Evolutionary conservation across 2,888 invertebrate species (phyloP), one percentile per base, ranked within the genome.

Genomic region (Tenthredo distinguenda): DNA sequence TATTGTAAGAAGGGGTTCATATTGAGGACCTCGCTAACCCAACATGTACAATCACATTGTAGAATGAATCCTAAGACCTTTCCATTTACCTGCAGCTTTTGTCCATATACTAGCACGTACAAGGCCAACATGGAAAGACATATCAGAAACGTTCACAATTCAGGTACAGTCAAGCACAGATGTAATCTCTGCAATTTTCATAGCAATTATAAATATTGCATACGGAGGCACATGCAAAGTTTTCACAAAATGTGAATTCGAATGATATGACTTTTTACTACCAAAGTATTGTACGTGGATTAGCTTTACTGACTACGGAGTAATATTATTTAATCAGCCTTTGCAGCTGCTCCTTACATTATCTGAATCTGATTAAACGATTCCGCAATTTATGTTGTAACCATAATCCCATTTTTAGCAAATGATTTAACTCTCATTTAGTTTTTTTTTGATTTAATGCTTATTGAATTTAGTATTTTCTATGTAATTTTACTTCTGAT

Each of bases 201-300:
- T n/a, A 93, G 93, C 87, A 92, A 91, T 86, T 93, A 93, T 47
- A 91, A 91, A 0, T 92, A 90, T 50, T 93, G 93, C 85, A 91
- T 93, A n/a, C 86, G 91, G 62, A 89, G 93, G 71, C 93, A 93
- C 84, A 90, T 92, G 88, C 91, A 88, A 82, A 91, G 91, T 2
- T 92, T 92, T 43, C 92, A 93, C 85, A 82, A 82, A 2, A 74
- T 84, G 74, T 68, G n/a, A 68, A 68, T 34, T 34, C 7, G 6
- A 43, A 43, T 74, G 40, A 43, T 43, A 43, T 43, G 68, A 34
- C 43, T 40, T 74, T 74, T 43, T 43, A 37, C 37, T n/a, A 43
- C 10, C 9, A 21, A 43, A 43, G 6, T 55, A 55, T 55, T 34
- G 31, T 74, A 21, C 40, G 18, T 21, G 21, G 21, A 43, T 74